Percentiles rank a stretch among this genome's conserved stretches.
phyloP scores from a whole-genome alignment of 2,113 vertebrate genomes.

The Calcarius ornatus region DNA sequence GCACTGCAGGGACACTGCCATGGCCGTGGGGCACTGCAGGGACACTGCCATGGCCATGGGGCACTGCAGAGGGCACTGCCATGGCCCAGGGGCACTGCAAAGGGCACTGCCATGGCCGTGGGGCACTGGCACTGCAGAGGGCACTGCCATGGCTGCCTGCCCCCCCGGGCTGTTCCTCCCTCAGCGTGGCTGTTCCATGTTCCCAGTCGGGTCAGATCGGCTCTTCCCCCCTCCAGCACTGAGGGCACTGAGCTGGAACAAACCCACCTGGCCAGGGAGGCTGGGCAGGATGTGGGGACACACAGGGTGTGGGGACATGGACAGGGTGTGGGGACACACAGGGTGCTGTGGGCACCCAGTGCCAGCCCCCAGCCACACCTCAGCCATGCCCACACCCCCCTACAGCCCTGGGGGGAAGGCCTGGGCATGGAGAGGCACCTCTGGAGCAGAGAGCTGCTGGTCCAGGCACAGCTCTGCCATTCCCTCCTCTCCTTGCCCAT shows the following conservation, averaged over 20 bases:
- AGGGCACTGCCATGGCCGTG: no score
- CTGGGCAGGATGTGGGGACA: background rate
- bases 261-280: background rate
- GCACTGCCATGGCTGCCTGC: background rate
- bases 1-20: no score
- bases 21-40: no score
- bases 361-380: rapidly evolving
- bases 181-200: background rate
- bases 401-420: rapidly evolving
- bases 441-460: background rate
- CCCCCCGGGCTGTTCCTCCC: constrained; percentile 16
- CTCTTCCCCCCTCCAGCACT: background rate
- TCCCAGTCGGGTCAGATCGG: background rate
- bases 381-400: rapidly evolving
- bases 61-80: background rate
- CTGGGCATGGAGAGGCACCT: background rate
- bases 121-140: background rate
- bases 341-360: background rate
- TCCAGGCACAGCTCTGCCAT: background rate
- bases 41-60: no score
- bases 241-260: background rate
- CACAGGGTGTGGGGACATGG: background rate
- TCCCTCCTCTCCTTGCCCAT: background rate
- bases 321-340: background rate
- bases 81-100: background rate